Percentiles rank a stretch among this genome's conserved stretches.
phyloP scores from a whole-genome alignment of 2,888 invertebrate species.

The Athalia rosae region DNA sequence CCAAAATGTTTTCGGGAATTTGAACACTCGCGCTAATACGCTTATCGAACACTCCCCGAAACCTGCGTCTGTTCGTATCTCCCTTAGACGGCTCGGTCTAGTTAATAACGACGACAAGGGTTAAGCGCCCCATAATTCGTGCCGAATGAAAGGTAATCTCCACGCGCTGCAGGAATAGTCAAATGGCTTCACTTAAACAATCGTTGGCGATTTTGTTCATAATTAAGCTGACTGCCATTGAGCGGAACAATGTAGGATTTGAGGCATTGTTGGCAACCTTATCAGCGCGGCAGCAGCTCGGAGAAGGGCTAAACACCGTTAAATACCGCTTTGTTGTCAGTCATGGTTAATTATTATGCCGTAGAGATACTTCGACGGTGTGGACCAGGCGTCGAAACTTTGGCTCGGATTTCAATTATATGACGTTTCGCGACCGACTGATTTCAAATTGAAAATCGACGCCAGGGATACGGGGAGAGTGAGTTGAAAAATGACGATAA shows the following conservation, averaged over 20 bases:
- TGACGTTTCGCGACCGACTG: slow-evolving; percentile 20
- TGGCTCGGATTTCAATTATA: slow-evolving; percentile 18
- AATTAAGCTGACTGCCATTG: slow-evolving; percentile 67
- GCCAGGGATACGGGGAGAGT: background rate
- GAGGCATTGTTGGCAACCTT: slow-evolving; percentile 66
- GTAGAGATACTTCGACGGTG: slow-evolving; percentile 16
- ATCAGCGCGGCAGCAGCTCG: slow-evolving; percentile 61
- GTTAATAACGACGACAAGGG: slow-evolving; percentile 35
- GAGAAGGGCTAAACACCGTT: slow-evolving; percentile 61
- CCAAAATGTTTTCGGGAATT: too few relatives aligned
- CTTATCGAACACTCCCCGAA: too few relatives aligned
- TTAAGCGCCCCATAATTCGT: slow-evolving; percentile 40
- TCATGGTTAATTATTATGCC: slow-evolving; percentile 67
- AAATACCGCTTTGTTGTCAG: slow-evolving; percentile 68
- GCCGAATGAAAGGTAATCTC: slow-evolving; percentile 42
- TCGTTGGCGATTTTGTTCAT: slow-evolving; percentile 63
- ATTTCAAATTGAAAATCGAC: background rate
- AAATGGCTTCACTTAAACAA: slow-evolving; percentile 63
- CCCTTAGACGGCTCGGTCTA: slow-evolving; percentile 21
- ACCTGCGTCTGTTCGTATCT: slow-evolving; percentile 13
- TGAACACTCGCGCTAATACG: too few relatives aligned
- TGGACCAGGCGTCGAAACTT: slow-evolving; percentile 24
- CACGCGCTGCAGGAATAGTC: slow-evolving; percentile 47
- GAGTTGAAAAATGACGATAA: background rate
- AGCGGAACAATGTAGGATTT: slow-evolving; percentile 68